Evolutionary conservation across 2,113 vertebrate genomes (phyloP).

Genomic region (Peromyscus leucopus): DNA sequence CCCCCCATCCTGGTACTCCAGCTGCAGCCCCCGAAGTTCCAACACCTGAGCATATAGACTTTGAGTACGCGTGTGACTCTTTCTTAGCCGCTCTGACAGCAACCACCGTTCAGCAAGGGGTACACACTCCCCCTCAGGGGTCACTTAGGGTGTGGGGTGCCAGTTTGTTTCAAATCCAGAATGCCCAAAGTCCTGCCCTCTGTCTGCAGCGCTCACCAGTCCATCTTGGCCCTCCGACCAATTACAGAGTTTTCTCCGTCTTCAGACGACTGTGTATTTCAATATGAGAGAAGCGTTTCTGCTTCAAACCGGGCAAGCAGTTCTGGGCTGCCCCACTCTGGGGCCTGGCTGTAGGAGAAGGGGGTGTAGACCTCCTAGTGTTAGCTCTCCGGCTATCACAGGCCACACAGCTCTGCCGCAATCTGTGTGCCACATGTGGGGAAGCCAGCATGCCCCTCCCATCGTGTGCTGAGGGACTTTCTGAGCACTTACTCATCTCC

Average conservation of each 20-base stretch:
- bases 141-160: background rate
- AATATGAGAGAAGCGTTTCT: constrained; percentile 20
- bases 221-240: constrained; percentile 6
- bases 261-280: background rate
- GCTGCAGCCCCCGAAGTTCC: constrained; percentile 42
- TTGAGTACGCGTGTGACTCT: constrained; percentile 53
- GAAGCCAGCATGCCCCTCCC: background rate
- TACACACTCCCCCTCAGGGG: background rate
- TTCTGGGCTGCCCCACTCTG: constrained; percentile 8
- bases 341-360: background rate
- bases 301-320: background rate
- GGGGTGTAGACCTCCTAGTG: background rate
- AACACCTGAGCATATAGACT: background rate
- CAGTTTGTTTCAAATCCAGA: background rate
- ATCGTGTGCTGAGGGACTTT: background rate
- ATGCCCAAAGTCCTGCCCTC: background rate
- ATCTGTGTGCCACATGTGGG: background rate
- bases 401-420: background rate
- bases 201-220: background rate
- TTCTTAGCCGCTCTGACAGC: background rate
- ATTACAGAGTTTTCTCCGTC: constrained; percentile 21
- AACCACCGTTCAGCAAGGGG: background rate
- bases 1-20: constrained; percentile 10
- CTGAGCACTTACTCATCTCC: background rate
- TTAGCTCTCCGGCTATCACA: background rate